Evolutionary conservation across 2,888 invertebrate genomes (phyloP).

Genomic region (Nowickia ferox): DNA sequence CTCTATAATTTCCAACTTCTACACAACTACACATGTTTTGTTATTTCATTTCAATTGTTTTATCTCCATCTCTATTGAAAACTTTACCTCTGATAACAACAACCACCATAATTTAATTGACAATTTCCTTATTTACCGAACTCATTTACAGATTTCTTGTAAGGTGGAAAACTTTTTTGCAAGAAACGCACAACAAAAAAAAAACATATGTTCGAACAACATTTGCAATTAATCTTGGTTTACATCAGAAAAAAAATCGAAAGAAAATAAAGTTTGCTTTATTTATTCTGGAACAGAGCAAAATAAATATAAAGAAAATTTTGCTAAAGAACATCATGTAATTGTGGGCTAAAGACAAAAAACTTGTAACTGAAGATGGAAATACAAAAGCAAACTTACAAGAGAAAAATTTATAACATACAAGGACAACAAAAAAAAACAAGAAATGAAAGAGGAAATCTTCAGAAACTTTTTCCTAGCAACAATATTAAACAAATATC

Average conservation of each 20-base stretch:
- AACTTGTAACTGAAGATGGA: constrained; percentile 39
- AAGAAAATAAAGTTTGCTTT: constrained; percentile 50
- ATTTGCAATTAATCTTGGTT: constrained; percentile 72
- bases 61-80: constrained; percentile 48
- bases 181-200: not conserved
- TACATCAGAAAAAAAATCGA: constrained; percentile 31
- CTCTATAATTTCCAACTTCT: constrained; percentile 1
- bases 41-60: constrained; percentile 48
- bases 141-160: constrained; percentile 62
- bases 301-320: constrained; percentile 63
- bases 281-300: constrained; percentile 10
- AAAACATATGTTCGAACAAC: constrained; percentile 71
- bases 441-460: constrained; percentile 45
- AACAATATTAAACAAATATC: constrained; percentile 70
- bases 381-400: constrained; percentile 5
- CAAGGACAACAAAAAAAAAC: constrained; percentile 20
- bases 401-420: constrained; percentile 50
- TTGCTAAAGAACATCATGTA: constrained; percentile 71
- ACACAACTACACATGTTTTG: constrained; percentile 1
- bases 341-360: constrained; percentile 71
- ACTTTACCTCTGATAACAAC: constrained; percentile 22
- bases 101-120: constrained; percentile 58
- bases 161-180: constrained; percentile 50
- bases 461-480: constrained; percentile 58
- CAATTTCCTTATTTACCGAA: constrained; percentile 64